These are phyloP conservation scores for Ranitomeya variabilis DNA, from an alignment of 2,113 vertebrate species.

Conservation along the genomic window DNA sequence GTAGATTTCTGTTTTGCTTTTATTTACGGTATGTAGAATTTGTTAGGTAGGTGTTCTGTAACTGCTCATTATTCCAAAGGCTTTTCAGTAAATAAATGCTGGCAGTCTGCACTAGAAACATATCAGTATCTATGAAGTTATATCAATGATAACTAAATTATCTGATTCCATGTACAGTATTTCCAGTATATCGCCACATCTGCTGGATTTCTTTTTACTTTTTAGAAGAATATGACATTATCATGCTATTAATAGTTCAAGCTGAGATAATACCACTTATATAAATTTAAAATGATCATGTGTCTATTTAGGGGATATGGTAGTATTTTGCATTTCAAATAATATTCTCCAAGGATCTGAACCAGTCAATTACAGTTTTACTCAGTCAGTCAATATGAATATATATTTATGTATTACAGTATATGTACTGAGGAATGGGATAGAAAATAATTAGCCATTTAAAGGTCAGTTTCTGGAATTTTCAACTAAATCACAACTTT, in stretches of 20 bases:
- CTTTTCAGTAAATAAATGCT: background rate
- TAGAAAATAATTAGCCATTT: background rate
- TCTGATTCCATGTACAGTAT: background rate
- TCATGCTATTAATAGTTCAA: background rate
- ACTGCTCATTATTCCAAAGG: too few relatives aligned
- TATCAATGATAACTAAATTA: conserved; percentile 29
- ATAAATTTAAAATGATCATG: background rate
- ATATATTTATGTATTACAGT: too few relatives aligned
- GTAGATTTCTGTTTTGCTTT: background rate
- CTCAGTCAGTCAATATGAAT: background rate
- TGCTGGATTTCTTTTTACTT: background rate
- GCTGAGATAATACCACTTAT: background rate
- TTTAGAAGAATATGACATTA: background rate
- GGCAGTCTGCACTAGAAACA: background rate
- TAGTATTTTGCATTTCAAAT: background rate
- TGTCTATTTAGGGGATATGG: background rate
- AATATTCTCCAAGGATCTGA: background rate
- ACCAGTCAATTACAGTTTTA: background rate
- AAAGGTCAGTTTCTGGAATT: background rate
- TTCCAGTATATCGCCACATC: conserved; percentile 6
- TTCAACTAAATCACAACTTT: background rate
- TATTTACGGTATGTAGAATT: background rate
- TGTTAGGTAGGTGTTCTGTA: background rate
- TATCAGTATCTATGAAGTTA: background rate
- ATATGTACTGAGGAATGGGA: background rate